phyloP scores from a whole-genome alignment of 2,113 vertebrate genomes.

The Cardinalis cardinalis region DNA sequence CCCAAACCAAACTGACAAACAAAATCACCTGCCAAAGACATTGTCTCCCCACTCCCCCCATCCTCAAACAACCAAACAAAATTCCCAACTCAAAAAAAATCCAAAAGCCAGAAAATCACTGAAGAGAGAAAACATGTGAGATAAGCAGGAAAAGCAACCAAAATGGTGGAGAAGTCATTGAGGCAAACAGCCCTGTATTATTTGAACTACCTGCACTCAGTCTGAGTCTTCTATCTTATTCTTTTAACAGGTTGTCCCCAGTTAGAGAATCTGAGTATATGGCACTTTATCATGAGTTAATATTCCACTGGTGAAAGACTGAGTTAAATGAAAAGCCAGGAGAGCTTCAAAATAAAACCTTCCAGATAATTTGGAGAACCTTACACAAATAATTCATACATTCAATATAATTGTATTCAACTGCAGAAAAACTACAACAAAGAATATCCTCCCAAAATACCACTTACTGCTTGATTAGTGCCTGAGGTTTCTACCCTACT shows the following conservation, averaged over 20 bases:
- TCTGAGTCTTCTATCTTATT: neutral
- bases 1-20: neutral
- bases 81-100: neutral
- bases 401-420: neutral
- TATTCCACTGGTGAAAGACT: neutral
- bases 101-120: neutral
- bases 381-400: neutral
- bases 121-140: neutral
- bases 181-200: neutral
- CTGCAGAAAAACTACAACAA: neutral
- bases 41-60: fast-evolving
- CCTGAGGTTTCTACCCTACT: neutral
- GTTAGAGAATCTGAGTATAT: neutral
- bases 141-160: neutral
- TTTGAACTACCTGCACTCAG: neutral
- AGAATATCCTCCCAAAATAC: neutral
- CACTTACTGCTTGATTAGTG: neutral
- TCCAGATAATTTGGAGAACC: neutral
- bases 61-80: neutral
- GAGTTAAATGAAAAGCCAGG: neutral
- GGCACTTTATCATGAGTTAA: neutral
- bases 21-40: neutral
- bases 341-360: neutral
- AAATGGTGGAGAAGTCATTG: neutral
- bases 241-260: neutral